A percentile compares a stretch with the other conserved stretches of the same genome.
Conservation (phyloP, 2,888 invertebrate genomes). For the Escarpia spicata region DNA sequence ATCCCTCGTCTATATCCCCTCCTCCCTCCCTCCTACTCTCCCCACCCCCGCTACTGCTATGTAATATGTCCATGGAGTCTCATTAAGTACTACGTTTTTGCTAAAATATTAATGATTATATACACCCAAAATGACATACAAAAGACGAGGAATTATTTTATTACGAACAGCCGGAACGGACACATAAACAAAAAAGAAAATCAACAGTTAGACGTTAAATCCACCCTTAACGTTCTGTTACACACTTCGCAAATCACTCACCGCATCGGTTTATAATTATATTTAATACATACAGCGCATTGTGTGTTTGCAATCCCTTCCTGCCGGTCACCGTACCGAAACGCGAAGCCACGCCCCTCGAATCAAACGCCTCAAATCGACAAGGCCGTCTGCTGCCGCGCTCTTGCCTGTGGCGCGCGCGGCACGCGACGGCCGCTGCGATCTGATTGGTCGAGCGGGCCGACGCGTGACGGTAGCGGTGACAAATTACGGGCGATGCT, state of each 20-base stretch:
- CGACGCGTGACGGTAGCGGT: not conserved
- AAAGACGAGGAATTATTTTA: not conserved
- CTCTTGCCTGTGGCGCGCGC: not conserved
- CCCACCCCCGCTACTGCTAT: too few species aligned
- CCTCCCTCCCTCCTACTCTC: too few species aligned
- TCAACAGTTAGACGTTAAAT: not conserved
- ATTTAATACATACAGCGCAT: not conserved
- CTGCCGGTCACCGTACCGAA: not conserved
- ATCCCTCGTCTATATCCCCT: too few species aligned
- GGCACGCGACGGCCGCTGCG: not conserved
- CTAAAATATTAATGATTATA: too few species aligned
- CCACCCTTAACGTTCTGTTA: not conserved
- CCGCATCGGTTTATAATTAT: not conserved
- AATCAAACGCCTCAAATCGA: not conserved
- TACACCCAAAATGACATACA: not conserved
- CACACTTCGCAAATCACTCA: not conserved
- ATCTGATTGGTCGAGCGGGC: not conserved
- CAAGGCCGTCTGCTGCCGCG: not conserved
- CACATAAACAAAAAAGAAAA: not conserved
- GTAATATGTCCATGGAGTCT: too few species aligned
- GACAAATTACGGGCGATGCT: not conserved
- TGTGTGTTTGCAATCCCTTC: not conserved
- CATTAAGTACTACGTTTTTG: too few species aligned
- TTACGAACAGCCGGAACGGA: not conserved
- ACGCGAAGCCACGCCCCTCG: conserved; percentile 3